Evolutionary conservation across 1,140 invertebrate genomes (phyloP).

Genomic region (Reticulitermes speratus): DNA sequence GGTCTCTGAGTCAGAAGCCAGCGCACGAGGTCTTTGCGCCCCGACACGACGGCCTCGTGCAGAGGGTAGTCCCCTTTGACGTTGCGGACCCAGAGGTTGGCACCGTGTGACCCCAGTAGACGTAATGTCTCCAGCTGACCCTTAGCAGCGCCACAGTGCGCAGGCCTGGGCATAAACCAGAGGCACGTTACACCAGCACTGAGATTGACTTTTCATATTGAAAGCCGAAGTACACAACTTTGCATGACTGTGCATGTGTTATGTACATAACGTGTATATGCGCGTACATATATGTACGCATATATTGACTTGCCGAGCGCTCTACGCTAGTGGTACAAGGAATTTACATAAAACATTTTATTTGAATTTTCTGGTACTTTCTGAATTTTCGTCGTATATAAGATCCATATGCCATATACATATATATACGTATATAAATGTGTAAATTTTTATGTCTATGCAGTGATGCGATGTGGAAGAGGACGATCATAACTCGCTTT

Average conservation of each 20-base stretch:
- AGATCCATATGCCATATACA: no score
- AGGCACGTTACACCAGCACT: background rate
- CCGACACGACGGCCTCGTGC: conserved; percentile 93
- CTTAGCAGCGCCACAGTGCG: conserved; percentile 91
- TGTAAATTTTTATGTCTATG: background rate
- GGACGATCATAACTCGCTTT: no score
- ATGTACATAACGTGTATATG: no score
- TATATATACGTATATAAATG: conserved; percentile 14
- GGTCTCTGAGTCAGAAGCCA: conserved; percentile 84
- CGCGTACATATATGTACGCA: no score
- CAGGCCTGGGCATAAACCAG: conserved; percentile 52
- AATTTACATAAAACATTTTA: no score
- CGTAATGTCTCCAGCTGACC: conserved; percentile 86
- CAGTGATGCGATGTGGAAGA: no score
- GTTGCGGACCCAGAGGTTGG: conserved; percentile 90
- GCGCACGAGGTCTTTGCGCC: conserved; percentile 79
- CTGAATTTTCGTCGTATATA: no score
- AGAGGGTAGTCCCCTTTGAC: conserved; percentile 86
- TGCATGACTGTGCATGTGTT: background rate
- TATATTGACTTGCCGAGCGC: no score
- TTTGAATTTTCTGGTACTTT: no score
- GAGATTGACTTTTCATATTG: background rate
- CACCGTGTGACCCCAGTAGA: conserved; percentile 73
- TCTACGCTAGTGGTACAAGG: no score
- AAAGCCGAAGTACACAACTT: background rate